Base-by-base conservation (phyloP, 2,113 vertebrate species). In the Tyto alba region DNA sequence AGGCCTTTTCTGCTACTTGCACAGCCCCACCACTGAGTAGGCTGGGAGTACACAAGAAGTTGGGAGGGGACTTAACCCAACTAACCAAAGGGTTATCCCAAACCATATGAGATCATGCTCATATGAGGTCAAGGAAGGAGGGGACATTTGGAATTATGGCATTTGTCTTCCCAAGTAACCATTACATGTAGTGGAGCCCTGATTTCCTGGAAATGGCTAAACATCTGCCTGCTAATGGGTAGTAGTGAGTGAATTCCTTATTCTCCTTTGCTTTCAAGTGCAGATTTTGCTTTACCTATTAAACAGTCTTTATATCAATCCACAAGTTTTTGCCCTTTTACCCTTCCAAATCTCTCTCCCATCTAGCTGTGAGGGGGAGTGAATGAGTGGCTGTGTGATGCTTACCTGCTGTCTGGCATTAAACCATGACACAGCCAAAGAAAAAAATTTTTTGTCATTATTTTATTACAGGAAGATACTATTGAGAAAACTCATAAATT, bases 61-160 rank as follows among this genome's bases (percentile, higher is more conserved):
- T 40, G 29, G 15, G 10, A 36, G 48, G 36, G 9, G 14, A 50
- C 48, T 53, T 19, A 41, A 7, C 11, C 16, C 11, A 38, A 16
- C 3, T 72, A 19, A 19, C 1, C 8, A n/a, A 72, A 72, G 19
- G 18, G 22, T 12, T 67, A 53, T 36, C 7, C 18, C 6, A 55
- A 40, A 45, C 17, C 9, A 15, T 30, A 18, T 5, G 48, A 53
- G 8, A 6, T 45, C 20, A 15, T 25, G 5, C 5, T 45, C n/a
- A n/a, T n/a, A n/a, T n/a, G n/a, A n/a, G n/a, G n/a, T n/a, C n/a
- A n/a, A n/a, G 26, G 4, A 75, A 62, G 13, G 32, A 25, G 57
- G 30, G 5, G 3, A 6, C 14, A 2, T 43, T 63, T 74, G 20
- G 6, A 53, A 6, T 50, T 9, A 41, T 0, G 11, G 26, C 13